Base-by-base conservation (phyloP, 2,797 vertebrate species). In the Microctenopoma stevenorrisi region DNA sequence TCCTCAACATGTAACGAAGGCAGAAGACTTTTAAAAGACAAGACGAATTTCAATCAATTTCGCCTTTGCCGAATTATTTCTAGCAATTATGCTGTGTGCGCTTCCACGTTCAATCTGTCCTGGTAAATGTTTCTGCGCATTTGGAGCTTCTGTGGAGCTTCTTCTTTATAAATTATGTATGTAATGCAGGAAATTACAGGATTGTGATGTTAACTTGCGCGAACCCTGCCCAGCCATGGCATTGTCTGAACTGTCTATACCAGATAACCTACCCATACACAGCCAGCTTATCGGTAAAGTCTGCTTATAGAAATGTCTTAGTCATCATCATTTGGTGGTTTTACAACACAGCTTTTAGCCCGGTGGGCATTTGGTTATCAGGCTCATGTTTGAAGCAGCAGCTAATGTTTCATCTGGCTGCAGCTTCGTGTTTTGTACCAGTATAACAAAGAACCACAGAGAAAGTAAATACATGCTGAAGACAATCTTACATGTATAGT, bases 341-440 rank as follows among this genome's bases (percentile, higher is more conserved):
- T 92, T 91, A 88, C 87, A 82, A 75, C 78, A 40, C 52, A 72
- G 72, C 85, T 78, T 92, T 91, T 89, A 88, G 79, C 84, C 74
- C 61, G 74, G 71, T 81, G 79, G 72, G 80, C 88, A 90, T 91
- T 90, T 92, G 86, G 83, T 87, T 89, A 92, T 92, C 90, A 93
- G 90, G 91, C 90, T 93, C 92, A 93, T 92, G 92, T 92, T 91
- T 90, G 92, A 92, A 91, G 89, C 89, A 92, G 86, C 79, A 72
- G 74, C 85, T 88, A 81, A 84, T 83, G 86, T 90, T 89, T 82
- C 72, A 82, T 62, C 58, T 67, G 76, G 7, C 67, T 44, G 40
- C 58, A 76, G 61, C 15, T 69, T 65, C 54, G 76, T 47, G 43
- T 58, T 58, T 49, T 16, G 26, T 53, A 51, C 15, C 68, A 64